These are phyloP conservation scores for Malaclemys terrapin DNA, from an alignment of 2,113 vertebrate genomes.

Conservation along the genomic window DNA sequence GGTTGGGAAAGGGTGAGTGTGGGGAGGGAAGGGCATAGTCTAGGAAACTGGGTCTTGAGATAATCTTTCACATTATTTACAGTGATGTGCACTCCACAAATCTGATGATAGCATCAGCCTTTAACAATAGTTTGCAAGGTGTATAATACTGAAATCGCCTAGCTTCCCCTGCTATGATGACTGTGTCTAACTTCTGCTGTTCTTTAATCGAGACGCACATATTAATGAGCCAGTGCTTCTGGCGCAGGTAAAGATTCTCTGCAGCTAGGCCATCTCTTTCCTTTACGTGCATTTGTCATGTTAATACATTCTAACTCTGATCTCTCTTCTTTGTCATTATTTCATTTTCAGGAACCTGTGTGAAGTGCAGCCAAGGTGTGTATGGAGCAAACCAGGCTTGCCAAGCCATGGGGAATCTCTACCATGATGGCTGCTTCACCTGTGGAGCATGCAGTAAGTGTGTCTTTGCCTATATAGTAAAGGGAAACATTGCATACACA, in stretches of 20 bases:
- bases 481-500: background rate
- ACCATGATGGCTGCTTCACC: constrained; percentile 95
- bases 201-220: background rate
- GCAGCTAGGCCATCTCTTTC: background rate
- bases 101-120: rapidly evolving
- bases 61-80: background rate
- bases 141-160: rapidly evolving
- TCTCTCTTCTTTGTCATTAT: background rate
- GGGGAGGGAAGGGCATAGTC: background rate
- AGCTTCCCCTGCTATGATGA: background rate
- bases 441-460: constrained; percentile 97
- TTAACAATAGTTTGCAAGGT: background rate
- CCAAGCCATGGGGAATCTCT: constrained; percentile 97
- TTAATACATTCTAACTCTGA: rapidly evolving
- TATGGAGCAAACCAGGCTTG: constrained; percentile 94
- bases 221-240: background rate
- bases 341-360: constrained; percentile 85
- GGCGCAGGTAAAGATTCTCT: background rate
- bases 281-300: rapidly evolving
- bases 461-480: background rate
- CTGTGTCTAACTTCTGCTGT: background rate
- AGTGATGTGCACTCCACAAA: rapidly evolving
- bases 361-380: constrained; percentile 93
- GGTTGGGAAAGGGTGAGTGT: background rate
- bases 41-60: background rate